Base-by-base conservation (phyloP, 2,888 invertebrate genomes). In the Schrankia costaestrigalis region DNA sequence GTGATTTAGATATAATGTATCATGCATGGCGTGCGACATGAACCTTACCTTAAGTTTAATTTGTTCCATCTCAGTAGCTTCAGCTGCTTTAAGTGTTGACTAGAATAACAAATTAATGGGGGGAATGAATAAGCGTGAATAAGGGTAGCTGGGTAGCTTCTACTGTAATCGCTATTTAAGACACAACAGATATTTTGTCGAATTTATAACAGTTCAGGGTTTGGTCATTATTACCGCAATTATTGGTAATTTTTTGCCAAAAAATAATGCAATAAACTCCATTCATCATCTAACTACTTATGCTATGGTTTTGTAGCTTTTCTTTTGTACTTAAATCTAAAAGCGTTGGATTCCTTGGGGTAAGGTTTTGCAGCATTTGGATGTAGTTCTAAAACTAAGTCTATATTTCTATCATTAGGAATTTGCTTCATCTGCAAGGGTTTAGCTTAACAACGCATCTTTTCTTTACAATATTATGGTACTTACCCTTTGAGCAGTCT, bases 41-140 rank as follows among this genome's bases (percentile, higher is more conserved):
- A 15, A 56, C 68, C 84, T 84, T 79, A 87, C 87, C 85, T 86
- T 87, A 1, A 87, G 63, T 66, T 86, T 86, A 28, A 87, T 61
- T 68, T 82, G 63, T 25, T 71, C 80, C 44, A 86, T 35, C 65
- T 78, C 68, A 35, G 57, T 63, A 36, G 57, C 56, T 68, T 82
- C 78, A 32, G 77, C 71, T 62, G 79, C 72, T 58, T 83, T 79
- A 55, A 84, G 63, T 55, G 65, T 72, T 40, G 71, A 76, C 87
- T 86, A 84, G 71, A 86, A 83, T 70, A 56, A 78, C 34, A 73
- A 78, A 71, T 76, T 74, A 70, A 59, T 64, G 41, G 59, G 70
- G n/a, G 52, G 51, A 51, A 56, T 72, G 55, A 71, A 57, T 69
- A 81, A 83, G 81, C 82, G 54, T 66, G 44, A 72, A 42, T 45